These are phyloP conservation scores for Bombus waltoni DNA, from an alignment of 1,140 invertebrate genomes.

Conservation along the genomic window DNA sequence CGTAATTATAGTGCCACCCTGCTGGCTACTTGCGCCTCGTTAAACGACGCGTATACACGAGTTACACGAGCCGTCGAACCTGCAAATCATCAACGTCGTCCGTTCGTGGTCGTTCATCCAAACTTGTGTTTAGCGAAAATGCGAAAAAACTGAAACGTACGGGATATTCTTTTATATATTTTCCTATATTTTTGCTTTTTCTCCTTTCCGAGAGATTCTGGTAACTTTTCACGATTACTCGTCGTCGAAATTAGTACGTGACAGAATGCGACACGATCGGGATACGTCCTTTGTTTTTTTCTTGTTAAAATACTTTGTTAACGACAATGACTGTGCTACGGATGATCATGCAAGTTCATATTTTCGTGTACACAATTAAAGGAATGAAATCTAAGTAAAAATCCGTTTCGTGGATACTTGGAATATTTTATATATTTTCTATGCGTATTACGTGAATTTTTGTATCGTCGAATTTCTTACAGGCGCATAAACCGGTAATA, in stretches of 20 bases:
- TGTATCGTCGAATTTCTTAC: not conserved
- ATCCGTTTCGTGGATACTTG: too few relatives aligned
- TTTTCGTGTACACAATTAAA: too few relatives aligned
- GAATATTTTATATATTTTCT: too few relatives aligned
- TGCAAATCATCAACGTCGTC: conserved; percentile 24
- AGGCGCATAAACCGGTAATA: not conserved
- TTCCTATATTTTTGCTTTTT: not conserved
- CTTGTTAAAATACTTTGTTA: not conserved
- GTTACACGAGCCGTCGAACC: conserved; percentile 24
- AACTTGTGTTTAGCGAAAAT: not conserved
- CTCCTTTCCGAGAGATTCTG: not conserved
- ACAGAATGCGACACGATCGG: too few relatives aligned
- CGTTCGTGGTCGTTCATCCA: not conserved
- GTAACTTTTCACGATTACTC: not conserved
- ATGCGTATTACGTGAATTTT: too few relatives aligned
- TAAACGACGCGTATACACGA: conserved; percentile 18
- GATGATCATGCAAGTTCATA: too few relatives aligned
- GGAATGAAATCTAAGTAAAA: too few relatives aligned
- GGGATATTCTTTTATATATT: too few relatives aligned
- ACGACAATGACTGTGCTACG: too few relatives aligned
- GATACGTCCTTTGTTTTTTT: not conserved
- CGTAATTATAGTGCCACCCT: conserved; percentile 42
- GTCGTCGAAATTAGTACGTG: not conserved
- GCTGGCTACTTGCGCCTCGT: conserved; percentile 24
- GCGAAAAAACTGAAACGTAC: too few relatives aligned